Evolutionary conservation across 2,888 invertebrate species (phyloP), one percentile per base, ranked within the genome.

Genomic region (Aphidius colemani): DNA sequence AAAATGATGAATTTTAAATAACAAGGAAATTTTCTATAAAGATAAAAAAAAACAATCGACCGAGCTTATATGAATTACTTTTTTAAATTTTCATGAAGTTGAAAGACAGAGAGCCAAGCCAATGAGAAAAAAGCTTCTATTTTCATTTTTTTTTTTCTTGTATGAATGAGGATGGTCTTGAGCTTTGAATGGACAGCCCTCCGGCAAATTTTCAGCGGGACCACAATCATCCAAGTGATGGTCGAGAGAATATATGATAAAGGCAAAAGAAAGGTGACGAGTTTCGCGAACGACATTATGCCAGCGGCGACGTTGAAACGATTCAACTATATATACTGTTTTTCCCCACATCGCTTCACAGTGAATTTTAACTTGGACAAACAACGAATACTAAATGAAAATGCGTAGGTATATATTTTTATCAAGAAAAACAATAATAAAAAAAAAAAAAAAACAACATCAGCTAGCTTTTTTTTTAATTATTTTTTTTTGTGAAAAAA

Each of bases 251-350:
- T 69, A 61, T 61, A 61, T 50, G 60, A 56, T 48, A 66, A 61
- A 60, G 64, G 61, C 67, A 67, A 62, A 63, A 11, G 11, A 11
- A 18, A 30, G 18, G 55, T 43, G 55, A 30, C 30, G 30, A 30
- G 5, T 30, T 3, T 30, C 5, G 5, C 5, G 30, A 30, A 30
- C 39, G 41, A 60, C 41, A 57, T 53, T 46, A 53, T 55, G 65
- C 69, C 64, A 48, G 50, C 18, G 64, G 63, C 67, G 46, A 60
- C 60, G 56, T 62, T 66, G 65, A 61, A 61, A 61, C 58, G 63
- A 65, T 64, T 30, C 30, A 30, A 30, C 30, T 30, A n/a, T n/a
- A n/a, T n/a, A n/a, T n/a, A 30, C 30, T 30, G 5, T 30, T 30
- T 30, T 30, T 30, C 30, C 45, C 45, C 11, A 18, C 45, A 18